Evolutionary conservation across 2,888 invertebrate genomes (phyloP), one percentile per base, ranked within the genome.

Genomic region (Cataglyphis cursor): DNA sequence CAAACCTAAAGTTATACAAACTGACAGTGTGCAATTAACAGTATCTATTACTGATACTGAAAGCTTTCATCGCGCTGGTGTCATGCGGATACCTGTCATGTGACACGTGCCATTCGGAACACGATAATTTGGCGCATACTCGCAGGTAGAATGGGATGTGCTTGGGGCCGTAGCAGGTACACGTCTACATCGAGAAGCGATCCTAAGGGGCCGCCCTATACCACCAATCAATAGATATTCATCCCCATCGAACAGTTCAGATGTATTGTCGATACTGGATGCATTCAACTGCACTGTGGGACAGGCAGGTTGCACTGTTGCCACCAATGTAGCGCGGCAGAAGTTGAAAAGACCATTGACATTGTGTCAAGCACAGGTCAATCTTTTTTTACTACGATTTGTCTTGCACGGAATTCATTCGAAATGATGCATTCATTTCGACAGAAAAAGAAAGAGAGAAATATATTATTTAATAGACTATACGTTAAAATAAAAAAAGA

Each of bases 151-250:
- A 64, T 64, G 62, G 81, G 83, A 83, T 82, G 80, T 82, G 83
- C 88, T 86, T 85, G 87, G 91, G 90, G 90, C 90, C 82, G 88
- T 76, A 80, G 90, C 93, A 92, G 92, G 92, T 92, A 91, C 89
- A 87, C 82, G 91, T 89, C 82, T 91, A 87, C 89, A 91, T 92
- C 90, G 90, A 89, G 87, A 80, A 80, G 82, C 87, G 92, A 91
- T 92, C 87, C 87, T 83, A 88, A 91, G 90, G 91, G 92, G 92
- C 86, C 86, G 85, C 89, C 87, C 89, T 44, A 57, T 78, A 73
- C 78, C 87, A 85, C 91, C 93, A 94, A 94, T 94, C 94, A 94
- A 94, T 94, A 93, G 93, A 94, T 93, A 94, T 94, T 93, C 93
- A 94, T 93, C 94, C 94, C 94, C 89, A 93, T 93, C 93, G 94